A percentile compares a stretch with the other conserved stretches of the same genome.
Evolutionary conservation across 2,113 vertebrate species (phyloP).

Genomic region (Notarius lentiginosus): DNA sequence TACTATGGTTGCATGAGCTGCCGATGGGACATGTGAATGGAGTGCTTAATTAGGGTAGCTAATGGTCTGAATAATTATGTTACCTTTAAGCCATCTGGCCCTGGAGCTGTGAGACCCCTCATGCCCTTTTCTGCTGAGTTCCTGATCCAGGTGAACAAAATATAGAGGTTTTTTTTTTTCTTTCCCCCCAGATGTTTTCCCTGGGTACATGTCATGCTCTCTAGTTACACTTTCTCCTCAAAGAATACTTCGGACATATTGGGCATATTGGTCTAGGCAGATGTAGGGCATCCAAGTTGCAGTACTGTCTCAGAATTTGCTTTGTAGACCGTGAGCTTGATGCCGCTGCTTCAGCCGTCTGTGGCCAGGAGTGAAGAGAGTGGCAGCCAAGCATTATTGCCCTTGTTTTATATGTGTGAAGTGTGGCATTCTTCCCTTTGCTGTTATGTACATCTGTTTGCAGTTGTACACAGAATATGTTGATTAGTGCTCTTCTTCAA

Average conservation of each 20-base stretch:
- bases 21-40: slow-evolving; percentile 51
- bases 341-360: neutral
- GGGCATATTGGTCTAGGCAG: slow-evolving; percentile 5
- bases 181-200: slow-evolving; percentile 9
- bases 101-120: slow-evolving; percentile 49
- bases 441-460: neutral
- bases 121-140: slow-evolving; percentile 50
- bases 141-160: slow-evolving; percentile 39
- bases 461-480: neutral
- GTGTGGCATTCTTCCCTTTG: neutral
- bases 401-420: slow-evolving; percentile 9
- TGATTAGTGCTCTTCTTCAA: neutral
- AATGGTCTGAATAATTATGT: slow-evolving; percentile 77
- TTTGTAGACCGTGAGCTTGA: slow-evolving; percentile 3
- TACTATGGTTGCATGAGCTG: slow-evolving; percentile 46
- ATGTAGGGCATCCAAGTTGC: neutral
- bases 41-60: slow-evolving; percentile 70
- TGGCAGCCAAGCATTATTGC: neutral
- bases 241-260: slow-evolving; percentile 21
- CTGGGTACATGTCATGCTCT: neutral
- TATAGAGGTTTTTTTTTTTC: slow-evolving; percentile 7
- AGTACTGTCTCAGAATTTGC: neutral
- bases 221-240: slow-evolving; percentile 3
- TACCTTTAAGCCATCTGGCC: slow-evolving; percentile 75
- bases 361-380: neutral